phyloP scores from a whole-genome alignment of 2,797 vertebrate genomes.

The Anabas testudineus region DNA sequence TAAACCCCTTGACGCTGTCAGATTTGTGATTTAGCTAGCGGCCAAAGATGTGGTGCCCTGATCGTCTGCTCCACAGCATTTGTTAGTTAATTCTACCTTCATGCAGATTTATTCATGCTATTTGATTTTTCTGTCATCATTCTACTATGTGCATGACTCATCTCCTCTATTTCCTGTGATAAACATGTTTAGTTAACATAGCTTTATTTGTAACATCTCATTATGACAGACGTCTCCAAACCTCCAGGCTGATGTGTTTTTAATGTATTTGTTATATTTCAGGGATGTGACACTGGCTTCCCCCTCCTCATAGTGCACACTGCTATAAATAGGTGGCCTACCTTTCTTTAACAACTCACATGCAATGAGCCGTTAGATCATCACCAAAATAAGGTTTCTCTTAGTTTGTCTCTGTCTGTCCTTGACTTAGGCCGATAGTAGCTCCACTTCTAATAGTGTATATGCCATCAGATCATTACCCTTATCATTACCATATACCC shows the following conservation, averaged over 20 bases:
- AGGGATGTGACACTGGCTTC: not conserved
- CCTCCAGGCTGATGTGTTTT: not conserved
- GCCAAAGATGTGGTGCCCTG: not conserved
- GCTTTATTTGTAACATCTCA: not conserved
- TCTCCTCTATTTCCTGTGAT: not conserved
- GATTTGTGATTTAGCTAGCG: slow-evolving; percentile 38
- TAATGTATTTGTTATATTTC: not conserved
- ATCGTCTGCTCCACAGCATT: not conserved
- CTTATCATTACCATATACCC: too few relatives aligned
- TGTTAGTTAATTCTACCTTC: not conserved
- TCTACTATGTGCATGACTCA: not conserved
- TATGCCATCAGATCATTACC: not conserved
- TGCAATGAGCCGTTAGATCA: not conserved
- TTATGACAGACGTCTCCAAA: not conserved
- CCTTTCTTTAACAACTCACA: slow-evolving; percentile 3
- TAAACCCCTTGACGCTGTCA: slow-evolving; percentile 32
- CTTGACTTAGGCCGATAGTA: accelerated
- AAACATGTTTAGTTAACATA: not conserved
- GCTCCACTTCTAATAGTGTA: too few relatives aligned
- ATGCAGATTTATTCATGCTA: not conserved
- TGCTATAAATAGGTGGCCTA: slow-evolving; percentile 14
- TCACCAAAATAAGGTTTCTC: not conserved
- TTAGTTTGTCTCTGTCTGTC: not conserved
- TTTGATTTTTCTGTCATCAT: not conserved
- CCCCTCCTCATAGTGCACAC: not conserved